Conservation (phyloP, 2,888 invertebrate genomes). For the Microchrysa polita region DNA sequence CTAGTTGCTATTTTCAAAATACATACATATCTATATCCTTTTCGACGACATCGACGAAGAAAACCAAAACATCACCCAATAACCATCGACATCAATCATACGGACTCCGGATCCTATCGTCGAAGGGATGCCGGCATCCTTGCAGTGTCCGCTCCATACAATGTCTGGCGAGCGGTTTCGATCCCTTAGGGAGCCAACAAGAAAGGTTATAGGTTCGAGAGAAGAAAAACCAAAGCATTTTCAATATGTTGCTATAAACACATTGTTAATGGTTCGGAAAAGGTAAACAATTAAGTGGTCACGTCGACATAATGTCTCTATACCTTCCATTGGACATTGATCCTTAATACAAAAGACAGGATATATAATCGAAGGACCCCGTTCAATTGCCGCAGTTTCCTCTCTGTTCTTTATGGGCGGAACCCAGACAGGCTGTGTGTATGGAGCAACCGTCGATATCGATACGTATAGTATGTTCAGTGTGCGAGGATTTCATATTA, state of each 20-base stretch:
- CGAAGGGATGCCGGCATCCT: too few species aligned
- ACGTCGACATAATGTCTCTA: conserved; percentile 39
- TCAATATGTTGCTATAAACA: conserved; percentile 33
- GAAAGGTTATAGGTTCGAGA: too few species aligned
- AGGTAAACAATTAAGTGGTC: conserved; percentile 45
- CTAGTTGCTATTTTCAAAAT: too few species aligned
- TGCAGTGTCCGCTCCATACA: too few species aligned
- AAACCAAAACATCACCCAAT: background rate
- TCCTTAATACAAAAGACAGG: conserved; percentile 28
- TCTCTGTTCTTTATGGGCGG: too few species aligned
- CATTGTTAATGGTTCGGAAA: conserved; percentile 29
- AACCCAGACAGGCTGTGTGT: too few species aligned
- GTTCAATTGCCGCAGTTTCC: background rate
- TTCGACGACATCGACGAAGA: background rate
- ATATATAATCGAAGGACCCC: background rate
- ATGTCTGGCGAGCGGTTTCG: too few species aligned
- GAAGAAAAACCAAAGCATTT: conserved; percentile 8
- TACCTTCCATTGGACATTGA: conserved; percentile 6
- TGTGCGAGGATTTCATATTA: background rate
- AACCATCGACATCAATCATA: conserved; percentile 14
- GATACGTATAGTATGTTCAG: too few species aligned
- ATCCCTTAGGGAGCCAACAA: too few species aligned
- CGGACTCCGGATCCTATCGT: background rate
- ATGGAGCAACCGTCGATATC: background rate
- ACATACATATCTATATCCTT: background rate